Evolutionary conservation across 2,113 vertebrate species (phyloP), one percentile per base, ranked within the genome.

Genomic region (Tauraco erythrolophus): DNA sequence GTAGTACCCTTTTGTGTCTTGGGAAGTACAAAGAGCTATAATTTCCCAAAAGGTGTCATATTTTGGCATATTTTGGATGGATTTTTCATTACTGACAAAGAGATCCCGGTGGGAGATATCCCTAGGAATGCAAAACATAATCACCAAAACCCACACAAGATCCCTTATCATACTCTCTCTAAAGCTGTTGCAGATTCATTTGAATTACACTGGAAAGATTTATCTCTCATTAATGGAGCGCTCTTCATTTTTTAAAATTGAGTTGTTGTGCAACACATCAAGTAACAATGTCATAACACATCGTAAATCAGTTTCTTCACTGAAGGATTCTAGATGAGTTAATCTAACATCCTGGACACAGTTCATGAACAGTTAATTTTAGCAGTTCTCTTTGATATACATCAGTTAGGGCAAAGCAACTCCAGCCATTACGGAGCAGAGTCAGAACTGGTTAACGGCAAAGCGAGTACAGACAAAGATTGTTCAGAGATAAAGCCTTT

Each of bases 311-410:
- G 91, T 96, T 92, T 91, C 41, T 91, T 97, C 91, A 41, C 83
- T 92, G 83, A 89, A 94, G 87, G 89, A 93, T 97, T 96, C 89
- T 90, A 80, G 70, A 95, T 96, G 95, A 97, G 91, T 96, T 95
- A 92, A 92, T 96, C 84, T 96, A 95, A 96, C 96, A 95, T 96
- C 92, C 94, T 97, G 96, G 92, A 91, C 89, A 61, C 77, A 82
- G 91, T 94, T 97, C 96, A 95, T 65, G 94, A 96, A 77, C 78
- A 82, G 97, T 92, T 97, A 97, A 97, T 97, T 97, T 97, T 97
- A 96, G 95, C 91, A 97, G 87, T 92, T 95, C 81, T 85, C 95
- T 97, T 97, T 96, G 96, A 96, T 96, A 93, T 61, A 0, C 84
- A 97, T 96, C 95, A 94, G 87, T 88, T 92, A 91, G 95, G 75